Base-by-base conservation (phyloP, 1,140 invertebrate genomes). In the Hestina assimilis region DNA sequence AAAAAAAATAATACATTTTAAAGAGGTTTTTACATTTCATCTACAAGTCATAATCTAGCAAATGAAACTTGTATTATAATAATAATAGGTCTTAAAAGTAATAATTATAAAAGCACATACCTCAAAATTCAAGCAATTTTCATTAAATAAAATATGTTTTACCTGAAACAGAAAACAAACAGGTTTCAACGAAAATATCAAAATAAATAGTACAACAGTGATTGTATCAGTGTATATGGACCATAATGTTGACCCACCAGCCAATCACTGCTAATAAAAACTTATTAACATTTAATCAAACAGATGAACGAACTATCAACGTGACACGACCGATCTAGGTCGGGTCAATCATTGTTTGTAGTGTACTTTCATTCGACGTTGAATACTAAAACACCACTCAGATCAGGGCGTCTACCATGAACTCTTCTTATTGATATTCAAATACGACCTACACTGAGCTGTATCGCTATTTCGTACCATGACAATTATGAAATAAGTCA, bases 241-340 rank as follows among this genome's bases (percentile, higher is more conserved):
- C 63, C 67, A 71, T 48, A 45, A 57, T 59, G 72, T 61, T 75
- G 82, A 83, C 82, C 82, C 75, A 71, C 61, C 55, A 47, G 63
- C 66, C 80, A 86, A 86, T 86, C 80, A 78, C 77, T 54, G 69
- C 67, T 76, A 81, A 82, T 82, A 72, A 78, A 79, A 63, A 68
- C 72, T 75, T 80, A 86, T 83, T 83, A 83, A 66, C 69, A 61
- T 61, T 66, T 74, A 69, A 75, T 69, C 65, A 66, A 67, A 70
- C 76, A 79, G 73, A 75, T 70, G 79, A 63, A 69, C 74, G 51
- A 62, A 66, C 51, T 60, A 46, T 56, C 65, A 59, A 63, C 29
- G 63, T 59, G 48, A 54, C 48, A 56, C 33, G 28, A 26, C 33
- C 56, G 66, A 68, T n/a, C 63, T 63, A 47, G 55, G 65, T 47